Base-by-base conservation (phyloP, 2,888 invertebrate genomes). In the Drosophila austrosaltans region DNA sequence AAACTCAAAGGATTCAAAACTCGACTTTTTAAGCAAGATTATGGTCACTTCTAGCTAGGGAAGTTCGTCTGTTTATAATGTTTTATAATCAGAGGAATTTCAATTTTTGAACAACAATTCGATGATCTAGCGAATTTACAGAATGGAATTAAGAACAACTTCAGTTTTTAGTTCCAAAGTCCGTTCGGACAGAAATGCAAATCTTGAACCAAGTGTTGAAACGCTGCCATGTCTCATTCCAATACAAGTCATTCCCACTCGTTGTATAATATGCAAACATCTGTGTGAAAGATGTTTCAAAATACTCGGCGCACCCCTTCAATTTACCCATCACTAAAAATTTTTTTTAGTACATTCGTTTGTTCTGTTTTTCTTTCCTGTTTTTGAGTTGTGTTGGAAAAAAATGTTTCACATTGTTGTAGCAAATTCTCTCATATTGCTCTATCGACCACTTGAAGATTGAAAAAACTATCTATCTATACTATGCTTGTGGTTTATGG, bases 241-340 rank as follows among this genome's bases (percentile, higher is more conserved):
- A 7, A 36, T 20, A 30, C 57, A 57, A 57, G 36, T 57, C 20
- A 10, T 20, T 36, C 32, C 0, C 36, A 36, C 36, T 39, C 57
- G 57, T 20, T 39, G 57, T 36, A 48, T 66, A 68, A 72, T 72
- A 68, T 72, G 72, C 75, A 75, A 75, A 72, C 72, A 72, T 75
- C 69, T 72, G 72, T 72, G 72, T 62, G 53, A 62, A 72, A 72
- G 69, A 72, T 72, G 72, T 72, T 69, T 56, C 61, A 53, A 40
- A 72, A 48, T 48, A 22, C 25, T 32, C 54, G 36, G 22, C 57
- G 22, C 57, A 12, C 57, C 56, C 36, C 12, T 57, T 20, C 48
- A 48, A 20, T 20, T 25, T 48, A 3, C 22, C 5, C 48, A 3
- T 25, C 22, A 48, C 48, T 48, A 48, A 22, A 16, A 16, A 16